Evolutionary conservation across 2,113 vertebrate genomes (phyloP).

Genomic region (Apaloderma vittatum): DNA sequence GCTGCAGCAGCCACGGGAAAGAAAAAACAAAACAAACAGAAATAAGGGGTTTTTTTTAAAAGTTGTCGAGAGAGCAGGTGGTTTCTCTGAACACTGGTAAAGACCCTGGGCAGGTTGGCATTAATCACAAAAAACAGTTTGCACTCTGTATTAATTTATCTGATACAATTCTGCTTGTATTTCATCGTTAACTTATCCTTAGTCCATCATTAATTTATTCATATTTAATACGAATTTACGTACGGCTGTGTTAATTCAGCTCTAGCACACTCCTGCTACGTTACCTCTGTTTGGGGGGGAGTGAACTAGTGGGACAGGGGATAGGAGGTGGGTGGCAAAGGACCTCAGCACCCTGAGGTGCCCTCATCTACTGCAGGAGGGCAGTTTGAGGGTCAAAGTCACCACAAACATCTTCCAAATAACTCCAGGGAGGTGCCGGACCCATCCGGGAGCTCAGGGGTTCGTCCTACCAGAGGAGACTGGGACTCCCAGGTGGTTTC

Average conservation of each 20-base stretch:
- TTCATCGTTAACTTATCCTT: accelerated
- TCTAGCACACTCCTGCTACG: accelerated
- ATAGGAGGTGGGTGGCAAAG: neutral
- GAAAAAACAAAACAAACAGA: neutral
- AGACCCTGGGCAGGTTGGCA: neutral
- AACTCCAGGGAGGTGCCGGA: accelerated
- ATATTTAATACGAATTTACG: neutral
- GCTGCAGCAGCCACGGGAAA: constrained; percentile 68
- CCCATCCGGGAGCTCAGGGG: neutral
- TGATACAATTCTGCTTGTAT: too few species aligned
- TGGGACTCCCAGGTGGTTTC: constrained; percentile 29
- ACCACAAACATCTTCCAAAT: neutral
- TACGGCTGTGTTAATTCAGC: neutral
- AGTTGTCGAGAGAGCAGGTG: neutral
- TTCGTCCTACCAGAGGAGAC: neutral
- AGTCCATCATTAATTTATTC: neutral
- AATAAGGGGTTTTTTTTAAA: accelerated
- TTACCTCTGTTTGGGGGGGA: neutral
- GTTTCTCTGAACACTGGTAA: neutral
- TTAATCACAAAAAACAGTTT: neutral
- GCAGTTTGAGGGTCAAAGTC: neutral
- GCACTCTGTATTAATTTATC: neutral
- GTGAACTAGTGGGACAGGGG: neutral
- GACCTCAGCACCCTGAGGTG: accelerated
- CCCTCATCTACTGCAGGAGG: neutral